Evolutionary conservation across 2,113 vertebrate genomes (phyloP), one percentile per base, ranked within the genome.

Genomic region (Oreotrochilus melanogaster): DNA sequence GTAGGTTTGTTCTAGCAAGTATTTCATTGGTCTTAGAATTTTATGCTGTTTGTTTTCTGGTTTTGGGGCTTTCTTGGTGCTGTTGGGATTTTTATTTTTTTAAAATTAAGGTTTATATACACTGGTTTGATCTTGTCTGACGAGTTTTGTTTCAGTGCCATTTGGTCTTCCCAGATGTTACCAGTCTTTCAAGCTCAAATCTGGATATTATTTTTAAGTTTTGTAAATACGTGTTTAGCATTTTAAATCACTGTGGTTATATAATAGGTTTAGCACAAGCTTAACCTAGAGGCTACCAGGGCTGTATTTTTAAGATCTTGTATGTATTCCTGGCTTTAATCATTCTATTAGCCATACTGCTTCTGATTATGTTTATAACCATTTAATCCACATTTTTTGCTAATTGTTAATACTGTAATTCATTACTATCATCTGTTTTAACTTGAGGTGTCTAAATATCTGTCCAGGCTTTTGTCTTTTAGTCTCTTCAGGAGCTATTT

Each of bases 331-430:
- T 76, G 53, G 28, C 17, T 89, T 87, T 78, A 85, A 83, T 83
- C 23, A 57, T 75, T 94, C 28, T 58, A 71, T 23, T 78, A 75
- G 45, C n/a, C 85, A 93, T 69, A 82, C 88, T 25, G 58, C 25
- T 81, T 87, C 57, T 95, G 65, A 47, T 74, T 78, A 50, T 67
- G 56, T 93, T 82, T 96, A 19, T 82, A 85, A 89, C 30, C 61
- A 82, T 74, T 95, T 83, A 86, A 72, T 93, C 25, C 66, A 87
- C 37, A 56, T 28, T 5, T 81, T 95, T 92, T 95, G 47, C 35
- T 92, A 80, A 74, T 88, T 81, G 65, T 95, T 97, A 82, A n/a
- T 67, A 51, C 42, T 79, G 17, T 82, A 83, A 88, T 94, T 92
- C 90, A 31, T 76, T 81, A 35, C 57, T 89, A 84, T 14, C 57